phyloP scores from a whole-genome alignment of 1,140 invertebrate species.

The Bombus polaris region DNA sequence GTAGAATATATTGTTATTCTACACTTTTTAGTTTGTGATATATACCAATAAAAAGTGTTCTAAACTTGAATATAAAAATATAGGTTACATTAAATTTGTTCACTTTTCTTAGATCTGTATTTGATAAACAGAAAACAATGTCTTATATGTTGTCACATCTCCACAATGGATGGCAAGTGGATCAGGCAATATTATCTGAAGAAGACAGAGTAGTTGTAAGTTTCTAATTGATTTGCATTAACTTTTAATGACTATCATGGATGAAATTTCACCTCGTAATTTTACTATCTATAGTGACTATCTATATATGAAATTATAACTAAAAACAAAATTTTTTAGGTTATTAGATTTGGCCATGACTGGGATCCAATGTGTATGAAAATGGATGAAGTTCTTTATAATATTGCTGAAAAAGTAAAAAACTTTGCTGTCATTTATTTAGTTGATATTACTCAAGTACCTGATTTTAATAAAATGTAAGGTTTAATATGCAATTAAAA shows the following conservation, averaged over 20 bases:
- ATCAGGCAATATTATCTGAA: slow-evolving; percentile 99
- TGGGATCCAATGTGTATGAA: slow-evolving; percentile 99
- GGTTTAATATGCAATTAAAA: slow-evolving; percentile 23
- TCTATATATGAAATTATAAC: too few relatives aligned
- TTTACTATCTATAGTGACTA: too few relatives aligned
- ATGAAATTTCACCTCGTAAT: background rate
- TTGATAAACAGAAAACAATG: slow-evolving; percentile 85
- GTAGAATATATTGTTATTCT: background rate
- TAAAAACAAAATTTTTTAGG: slow-evolving; percentile 80
- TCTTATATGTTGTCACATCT: slow-evolving; percentile 99
- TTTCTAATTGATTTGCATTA: slow-evolving; percentile 51
- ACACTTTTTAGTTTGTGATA: background rate
- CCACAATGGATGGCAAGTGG: slow-evolving; percentile 99
- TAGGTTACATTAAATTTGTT: background rate
- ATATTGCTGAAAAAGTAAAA: slow-evolving; percentile 98
- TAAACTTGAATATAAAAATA: background rate
- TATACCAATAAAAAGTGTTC: background rate
- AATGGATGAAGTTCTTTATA: slow-evolving; percentile 99
- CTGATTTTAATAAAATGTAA: slow-evolving; percentile 99
- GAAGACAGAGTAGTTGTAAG: slow-evolving; percentile 97
- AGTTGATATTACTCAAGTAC: slow-evolving; percentile 99
- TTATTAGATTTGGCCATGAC: slow-evolving; percentile 99
- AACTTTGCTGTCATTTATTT: slow-evolving; percentile 99
- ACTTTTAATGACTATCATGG: background rate
- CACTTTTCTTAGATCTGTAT: background rate